A percentile compares a stretch with the other conserved stretches of the same genome.
Evolutionary conservation across 2,113 vertebrate species (phyloP).

Genomic region (Bufo bufo): DNA sequence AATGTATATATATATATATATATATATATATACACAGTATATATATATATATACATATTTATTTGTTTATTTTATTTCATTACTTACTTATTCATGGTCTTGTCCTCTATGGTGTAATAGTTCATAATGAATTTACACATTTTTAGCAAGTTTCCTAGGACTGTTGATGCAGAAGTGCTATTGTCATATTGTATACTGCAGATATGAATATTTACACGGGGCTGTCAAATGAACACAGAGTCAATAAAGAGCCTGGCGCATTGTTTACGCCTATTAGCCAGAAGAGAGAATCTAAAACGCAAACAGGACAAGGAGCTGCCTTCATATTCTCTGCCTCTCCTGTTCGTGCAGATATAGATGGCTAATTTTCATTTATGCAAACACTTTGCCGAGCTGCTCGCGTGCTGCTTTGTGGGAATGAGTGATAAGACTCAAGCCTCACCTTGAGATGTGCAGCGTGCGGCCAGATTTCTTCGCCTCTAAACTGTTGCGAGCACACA

Average conservation of each 20-base stretch:
- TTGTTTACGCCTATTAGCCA: constrained; percentile 32
- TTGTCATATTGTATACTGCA: constrained; percentile 7
- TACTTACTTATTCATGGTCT: neutral
- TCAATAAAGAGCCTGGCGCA: constrained; percentile 23
- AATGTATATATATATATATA: too few relatives aligned
- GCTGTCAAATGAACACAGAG: constrained; percentile 18
- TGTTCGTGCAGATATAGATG: constrained; percentile 21
- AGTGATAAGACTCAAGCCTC: constrained; percentile 54
- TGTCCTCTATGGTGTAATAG: neutral
- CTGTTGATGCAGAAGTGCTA: neutral
- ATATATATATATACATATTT: too few relatives aligned
- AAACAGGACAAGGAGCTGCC: constrained; percentile 24
- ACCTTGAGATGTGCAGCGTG: neutral
- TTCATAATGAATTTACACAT: neutral
- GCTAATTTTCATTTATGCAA: constrained; percentile 37
- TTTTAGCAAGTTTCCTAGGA: neutral
- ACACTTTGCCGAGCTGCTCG: constrained; percentile 18
- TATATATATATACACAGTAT: too few relatives aligned
- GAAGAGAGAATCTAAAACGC: constrained; percentile 32
- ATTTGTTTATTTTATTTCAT: too few relatives aligned
- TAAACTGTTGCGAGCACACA: constrained; percentile 45
- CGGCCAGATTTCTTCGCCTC: constrained; percentile 46
- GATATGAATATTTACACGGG: constrained; percentile 21
- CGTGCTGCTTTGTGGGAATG: constrained; percentile 27
- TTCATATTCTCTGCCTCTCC: neutral